A percentile compares a stretch with the other conserved stretches of the same genome.
These are phyloP conservation scores for Caenorhabditis sp. DNA, from an alignment of 2,888 invertebrate genomes.

Conservation along the genomic window DNA sequence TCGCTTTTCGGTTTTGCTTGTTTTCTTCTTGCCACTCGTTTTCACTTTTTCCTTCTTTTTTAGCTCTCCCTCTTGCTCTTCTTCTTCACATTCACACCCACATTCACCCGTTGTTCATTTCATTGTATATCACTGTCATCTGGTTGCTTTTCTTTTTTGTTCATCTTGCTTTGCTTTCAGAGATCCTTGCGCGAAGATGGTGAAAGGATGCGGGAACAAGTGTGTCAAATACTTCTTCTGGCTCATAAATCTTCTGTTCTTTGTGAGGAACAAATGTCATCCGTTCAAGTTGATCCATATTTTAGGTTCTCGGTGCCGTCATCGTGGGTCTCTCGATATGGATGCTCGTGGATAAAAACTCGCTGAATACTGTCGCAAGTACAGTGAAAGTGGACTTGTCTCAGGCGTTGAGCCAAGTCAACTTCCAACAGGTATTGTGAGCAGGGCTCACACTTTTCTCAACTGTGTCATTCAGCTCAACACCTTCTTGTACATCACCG, in stretches of 20 bases:
- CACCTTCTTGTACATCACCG: conserved; percentile 70
- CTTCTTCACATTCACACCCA: conserved; percentile 39
- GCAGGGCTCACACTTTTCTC: background rate
- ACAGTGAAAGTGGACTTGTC: conserved; percentile 52
- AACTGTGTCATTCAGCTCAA: conserved; percentile 63
- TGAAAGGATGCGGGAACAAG: conserved; percentile 76
- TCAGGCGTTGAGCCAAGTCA: conserved; percentile 26
- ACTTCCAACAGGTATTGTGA: conserved; percentile 35
- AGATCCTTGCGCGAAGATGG: conserved; percentile 65
- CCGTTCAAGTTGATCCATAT: background rate
- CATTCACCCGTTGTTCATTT: conserved; percentile 37
- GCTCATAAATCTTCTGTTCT: conserved; percentile 73
- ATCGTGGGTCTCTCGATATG: conserved; percentile 73
- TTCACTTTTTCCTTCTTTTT: conserved; percentile 9
- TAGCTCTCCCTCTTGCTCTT: conserved; percentile 6
- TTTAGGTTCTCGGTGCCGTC: conserved; percentile 72
- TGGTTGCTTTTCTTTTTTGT: background rate
- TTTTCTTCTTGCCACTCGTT: conserved; percentile 30
- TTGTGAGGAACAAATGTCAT: conserved; percentile 68
- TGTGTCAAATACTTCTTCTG: conserved; percentile 77
- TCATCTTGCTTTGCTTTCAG: background rate
- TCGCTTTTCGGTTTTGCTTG: conserved; percentile 55
- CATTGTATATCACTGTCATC: conserved; percentile 27
- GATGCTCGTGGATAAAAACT: conserved; percentile 72
- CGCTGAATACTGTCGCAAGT: conserved; percentile 44